Evolutionary conservation across 1,140 invertebrate genomes (phyloP).

Genomic region (Drosophila albomicans): DNA sequence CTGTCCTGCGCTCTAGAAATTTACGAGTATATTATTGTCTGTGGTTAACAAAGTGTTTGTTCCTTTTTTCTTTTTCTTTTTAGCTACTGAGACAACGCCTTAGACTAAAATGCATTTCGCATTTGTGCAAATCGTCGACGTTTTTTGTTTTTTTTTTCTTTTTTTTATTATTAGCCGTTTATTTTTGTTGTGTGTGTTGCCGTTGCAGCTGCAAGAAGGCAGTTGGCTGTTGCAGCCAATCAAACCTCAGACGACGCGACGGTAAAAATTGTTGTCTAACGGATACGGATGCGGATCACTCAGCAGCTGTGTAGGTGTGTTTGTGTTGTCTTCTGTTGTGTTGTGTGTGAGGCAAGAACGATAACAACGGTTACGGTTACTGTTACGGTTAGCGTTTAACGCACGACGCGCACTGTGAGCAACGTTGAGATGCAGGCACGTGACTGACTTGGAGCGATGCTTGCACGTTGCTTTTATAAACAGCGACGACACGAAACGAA

Average conservation of each 20-base stretch:
- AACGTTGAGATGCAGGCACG: conserved; percentile 74
- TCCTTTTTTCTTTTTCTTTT: background rate
- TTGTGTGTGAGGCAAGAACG: conserved; percentile 18
- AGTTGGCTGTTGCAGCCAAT: conserved; percentile 10
- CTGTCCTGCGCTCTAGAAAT: conserved; percentile 70
- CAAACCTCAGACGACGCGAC: conserved; percentile 31
- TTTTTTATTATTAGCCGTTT: background rate
- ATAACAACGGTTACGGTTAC: background rate
- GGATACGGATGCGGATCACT: conserved; percentile 63
- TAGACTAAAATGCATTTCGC: conserved; percentile 28
- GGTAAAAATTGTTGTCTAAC: conserved; percentile 61
- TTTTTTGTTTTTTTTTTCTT: background rate
- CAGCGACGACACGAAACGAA: conserved; percentile 22
- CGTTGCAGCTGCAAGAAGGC: conserved; percentile 1
- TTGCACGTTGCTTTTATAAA: conserved; percentile 79
- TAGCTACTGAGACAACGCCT: conserved; percentile 21
- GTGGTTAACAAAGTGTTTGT: conserved; percentile 7
- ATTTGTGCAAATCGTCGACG: background rate
- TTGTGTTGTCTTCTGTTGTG: too few relatives aligned
- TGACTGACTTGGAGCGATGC: conserved; percentile 70
- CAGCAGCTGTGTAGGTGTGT: conserved; percentile 36
- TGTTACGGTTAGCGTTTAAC: background rate
- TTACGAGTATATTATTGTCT: conserved; percentile 31
- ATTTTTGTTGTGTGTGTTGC: background rate
- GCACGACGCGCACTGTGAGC: conserved; percentile 50